Percentiles rank a stretch among this genome's conserved stretches.
phyloP scores from a whole-genome alignment of 2,797 vertebrate species.

The Myotis vivesi region DNA sequence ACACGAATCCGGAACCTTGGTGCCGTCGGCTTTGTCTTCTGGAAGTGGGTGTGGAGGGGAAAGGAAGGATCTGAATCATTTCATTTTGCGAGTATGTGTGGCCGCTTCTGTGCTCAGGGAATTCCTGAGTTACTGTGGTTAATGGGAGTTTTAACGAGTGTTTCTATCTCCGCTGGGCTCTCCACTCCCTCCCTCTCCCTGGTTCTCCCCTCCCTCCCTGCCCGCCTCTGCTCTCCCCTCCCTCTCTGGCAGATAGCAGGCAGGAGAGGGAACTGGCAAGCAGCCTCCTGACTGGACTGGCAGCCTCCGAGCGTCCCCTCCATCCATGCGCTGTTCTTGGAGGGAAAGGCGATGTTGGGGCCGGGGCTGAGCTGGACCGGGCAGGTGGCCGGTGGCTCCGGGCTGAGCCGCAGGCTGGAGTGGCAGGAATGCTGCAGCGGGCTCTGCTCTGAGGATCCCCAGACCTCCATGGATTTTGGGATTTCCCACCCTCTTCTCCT shows the following conservation, averaged over 20 bases:
- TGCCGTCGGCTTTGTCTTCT: neutral
- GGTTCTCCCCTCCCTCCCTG: neutral
- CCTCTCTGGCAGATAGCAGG: conserved; percentile 47
- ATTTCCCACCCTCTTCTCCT: conserved; percentile 63
- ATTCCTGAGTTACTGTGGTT: conserved; percentile 69
- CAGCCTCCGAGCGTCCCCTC: neutral
- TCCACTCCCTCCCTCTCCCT: neutral
- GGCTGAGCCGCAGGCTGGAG: neutral
- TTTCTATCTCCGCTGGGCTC: conserved; percentile 28
- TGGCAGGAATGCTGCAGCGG: neutral
- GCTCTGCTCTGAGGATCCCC: conserved; percentile 56
- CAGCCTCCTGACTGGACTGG: conserved; percentile 53
- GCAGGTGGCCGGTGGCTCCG: conserved; percentile 58
- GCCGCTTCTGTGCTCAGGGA: conserved; percentile 59
- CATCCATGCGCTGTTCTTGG: conserved; percentile 41
- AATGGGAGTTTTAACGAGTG: conserved; percentile 66
- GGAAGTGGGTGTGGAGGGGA: neutral
- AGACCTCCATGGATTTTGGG: conserved; percentile 66
- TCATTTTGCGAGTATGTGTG: conserved; percentile 51
- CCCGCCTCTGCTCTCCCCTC: neutral
- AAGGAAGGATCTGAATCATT: conserved; percentile 49
- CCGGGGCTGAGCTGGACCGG: conserved; percentile 11
- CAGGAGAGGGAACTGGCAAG: conserved; percentile 69
- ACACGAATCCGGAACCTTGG: neutral
- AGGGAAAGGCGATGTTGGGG: conserved; percentile 56